Evolutionary conservation across 1,140 invertebrate species (phyloP).

Genomic region (Geopemphigus sp.): DNA sequence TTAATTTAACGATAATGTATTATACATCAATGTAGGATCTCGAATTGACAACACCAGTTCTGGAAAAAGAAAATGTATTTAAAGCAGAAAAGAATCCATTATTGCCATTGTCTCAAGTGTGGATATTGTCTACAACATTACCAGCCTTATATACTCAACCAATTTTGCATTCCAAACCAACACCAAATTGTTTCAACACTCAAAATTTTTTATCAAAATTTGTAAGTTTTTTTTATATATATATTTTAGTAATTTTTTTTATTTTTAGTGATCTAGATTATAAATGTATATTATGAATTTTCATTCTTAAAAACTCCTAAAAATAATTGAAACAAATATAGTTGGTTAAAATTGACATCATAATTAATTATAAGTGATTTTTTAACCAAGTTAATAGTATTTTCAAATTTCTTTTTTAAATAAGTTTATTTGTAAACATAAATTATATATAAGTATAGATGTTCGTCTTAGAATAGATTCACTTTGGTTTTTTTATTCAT

Average conservation of each 20-base stretch:
- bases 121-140: constrained; percentile 73
- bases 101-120: constrained; percentile 71
- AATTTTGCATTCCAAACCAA: constrained; percentile 56
- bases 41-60: constrained; percentile 71
- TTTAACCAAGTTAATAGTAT: neutral
- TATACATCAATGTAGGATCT: constrained; percentile 56
- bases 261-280: no score
- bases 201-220: constrained; percentile 65
- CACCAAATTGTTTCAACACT: constrained; percentile 56
- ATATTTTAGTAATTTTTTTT: no score
- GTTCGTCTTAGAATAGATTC: no score
- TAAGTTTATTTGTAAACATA: no score
- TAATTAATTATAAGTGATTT: neutral
- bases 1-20: constrained; percentile 1
- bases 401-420: no score
- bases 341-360: neutral
- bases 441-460: no score
- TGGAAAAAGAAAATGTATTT: constrained; percentile 57
- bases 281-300: neutral
- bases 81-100: constrained; percentile 53
- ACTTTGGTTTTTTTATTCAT: neutral
- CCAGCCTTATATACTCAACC: constrained; percentile 69
- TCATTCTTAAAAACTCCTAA: neutral
- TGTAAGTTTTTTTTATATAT: constrained; percentile 55
- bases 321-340: neutral